Percentiles rank a stretch among this genome's conserved stretches.
Conservation (phyloP, 2,888 invertebrate species). For the Aphidius colemani region DNA sequence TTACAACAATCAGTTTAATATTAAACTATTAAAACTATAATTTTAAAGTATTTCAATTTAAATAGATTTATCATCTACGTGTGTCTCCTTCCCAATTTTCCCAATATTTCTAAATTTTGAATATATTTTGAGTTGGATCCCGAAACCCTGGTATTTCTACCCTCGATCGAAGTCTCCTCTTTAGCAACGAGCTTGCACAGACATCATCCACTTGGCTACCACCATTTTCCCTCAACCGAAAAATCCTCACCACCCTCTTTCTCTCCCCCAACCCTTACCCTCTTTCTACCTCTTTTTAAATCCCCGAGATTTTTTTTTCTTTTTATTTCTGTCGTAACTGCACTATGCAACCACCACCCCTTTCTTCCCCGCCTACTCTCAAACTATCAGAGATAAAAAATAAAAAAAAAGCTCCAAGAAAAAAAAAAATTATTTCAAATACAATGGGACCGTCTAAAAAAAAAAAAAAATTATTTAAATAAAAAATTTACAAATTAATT, state of each 20-base stretch:
- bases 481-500: neutral
- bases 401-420: neutral
- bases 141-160: slow-evolving; percentile 33
- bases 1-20: too few relatives aligned
- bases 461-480: neutral
- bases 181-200: slow-evolving; percentile 57
- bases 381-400: slow-evolving; percentile 2
- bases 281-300: slow-evolving; percentile 13
- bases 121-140: neutral
- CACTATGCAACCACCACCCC: neutral
- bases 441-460: too few relatives aligned
- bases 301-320: slow-evolving; percentile 1
- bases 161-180: slow-evolving; percentile 46
- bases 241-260: slow-evolving; percentile 21
- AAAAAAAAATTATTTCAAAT: too few relatives aligned
- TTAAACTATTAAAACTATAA: too few relatives aligned
- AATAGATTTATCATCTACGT: neutral
- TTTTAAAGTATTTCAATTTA: too few relatives aligned
- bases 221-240: slow-evolving; percentile 17
- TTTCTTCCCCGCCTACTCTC: slow-evolving; percentile 14
- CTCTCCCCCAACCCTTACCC: slow-evolving; percentile 25
- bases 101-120: too few relatives aligned
- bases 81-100: too few relatives aligned
- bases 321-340: slow-evolving; percentile 22
- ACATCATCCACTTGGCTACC: slow-evolving; percentile 50